These are phyloP conservation scores for Celastrina argiolus DNA, from an alignment of 2,888 invertebrate genomes.

Conservation along the genomic window DNA sequence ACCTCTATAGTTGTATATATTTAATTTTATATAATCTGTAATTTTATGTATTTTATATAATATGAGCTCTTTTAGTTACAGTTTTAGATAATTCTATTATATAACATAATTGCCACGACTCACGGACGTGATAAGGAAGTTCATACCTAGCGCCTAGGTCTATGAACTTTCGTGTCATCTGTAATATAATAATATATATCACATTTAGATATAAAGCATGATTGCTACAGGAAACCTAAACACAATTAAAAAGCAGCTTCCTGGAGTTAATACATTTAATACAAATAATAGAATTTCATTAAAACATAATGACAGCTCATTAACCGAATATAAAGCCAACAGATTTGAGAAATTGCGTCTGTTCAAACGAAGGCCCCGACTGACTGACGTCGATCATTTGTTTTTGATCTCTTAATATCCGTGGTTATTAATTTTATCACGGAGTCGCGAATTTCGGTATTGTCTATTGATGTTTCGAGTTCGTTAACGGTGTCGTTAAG, in stretches of 20 bases:
- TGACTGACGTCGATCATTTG: constrained; percentile 10
- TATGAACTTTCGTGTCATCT: too few species aligned
- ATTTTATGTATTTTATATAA: too few species aligned
- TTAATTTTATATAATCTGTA: too few species aligned
- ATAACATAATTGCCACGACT: too few species aligned
- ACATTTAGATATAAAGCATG: neutral
- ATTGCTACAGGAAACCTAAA: neutral
- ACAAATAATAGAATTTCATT: constrained; percentile 16
- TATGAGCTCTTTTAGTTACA: too few species aligned
- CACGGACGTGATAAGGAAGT: too few species aligned
- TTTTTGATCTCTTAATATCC: constrained; percentile 16
- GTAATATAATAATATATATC: too few species aligned
- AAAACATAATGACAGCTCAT: constrained; percentile 16
- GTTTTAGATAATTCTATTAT: too few species aligned
- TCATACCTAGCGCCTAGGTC: too few species aligned
- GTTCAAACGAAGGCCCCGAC: neutral
- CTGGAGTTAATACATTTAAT: constrained; percentile 6
- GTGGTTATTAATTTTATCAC: constrained; percentile 11
- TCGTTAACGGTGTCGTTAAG: neutral
- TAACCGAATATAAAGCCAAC: constrained; percentile 10
- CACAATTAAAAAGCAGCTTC: neutral
- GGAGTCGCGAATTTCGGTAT: constrained; percentile 4
- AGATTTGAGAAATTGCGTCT: constrained; percentile 10
- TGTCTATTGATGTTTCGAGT: neutral
- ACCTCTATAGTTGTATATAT: too few species aligned